Evolutionary conservation across 2,797 vertebrate genomes (phyloP).

Genomic region (Borostomias antarcticus): DNA sequence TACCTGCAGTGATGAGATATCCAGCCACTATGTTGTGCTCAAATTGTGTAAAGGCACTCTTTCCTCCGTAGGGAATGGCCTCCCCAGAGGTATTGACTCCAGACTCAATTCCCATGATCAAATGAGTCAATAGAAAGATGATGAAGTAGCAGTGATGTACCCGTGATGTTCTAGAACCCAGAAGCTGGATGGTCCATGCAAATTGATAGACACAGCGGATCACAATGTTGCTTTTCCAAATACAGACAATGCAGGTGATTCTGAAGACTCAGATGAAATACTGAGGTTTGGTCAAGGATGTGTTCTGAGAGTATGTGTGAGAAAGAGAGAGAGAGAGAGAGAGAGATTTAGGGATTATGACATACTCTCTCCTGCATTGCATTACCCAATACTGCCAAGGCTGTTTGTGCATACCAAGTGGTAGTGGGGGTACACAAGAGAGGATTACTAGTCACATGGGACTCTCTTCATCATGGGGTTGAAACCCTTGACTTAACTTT

Average conservation of each 20-base stretch:
- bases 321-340: slow-evolving; percentile 18
- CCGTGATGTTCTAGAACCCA: slow-evolving; percentile 28
- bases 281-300: slow-evolving; percentile 57
- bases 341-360: slow-evolving; percentile 54
- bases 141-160: slow-evolving; percentile 24
- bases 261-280: slow-evolving; percentile 7
- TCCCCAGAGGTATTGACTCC: slow-evolving; percentile 74
- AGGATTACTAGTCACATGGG: slow-evolving; percentile 76
- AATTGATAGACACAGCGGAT: slow-evolving; percentile 22
- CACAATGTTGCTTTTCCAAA: slow-evolving; percentile 21
- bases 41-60: slow-evolving; percentile 87
- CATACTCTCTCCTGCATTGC: slow-evolving; percentile 46
- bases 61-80: slow-evolving; percentile 66
- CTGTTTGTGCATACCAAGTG: slow-evolving; percentile 70
- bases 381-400: slow-evolving; percentile 57
- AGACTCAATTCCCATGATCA: slow-evolving; percentile 67
- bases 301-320: slow-evolving; percentile 45
- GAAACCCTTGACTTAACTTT: slow-evolving; percentile 17
- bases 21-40: slow-evolving; percentile 94
- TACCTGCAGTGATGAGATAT: slow-evolving; percentile 97
- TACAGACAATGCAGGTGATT: background rate
- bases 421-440: slow-evolving; percentile 47
- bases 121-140: slow-evolving; percentile 28
- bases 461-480: slow-evolving; percentile 6
- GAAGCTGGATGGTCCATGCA: slow-evolving; percentile 46